Conservation (phyloP, 2,888 invertebrate genomes). For the Drosophila mayaguana region DNA sequence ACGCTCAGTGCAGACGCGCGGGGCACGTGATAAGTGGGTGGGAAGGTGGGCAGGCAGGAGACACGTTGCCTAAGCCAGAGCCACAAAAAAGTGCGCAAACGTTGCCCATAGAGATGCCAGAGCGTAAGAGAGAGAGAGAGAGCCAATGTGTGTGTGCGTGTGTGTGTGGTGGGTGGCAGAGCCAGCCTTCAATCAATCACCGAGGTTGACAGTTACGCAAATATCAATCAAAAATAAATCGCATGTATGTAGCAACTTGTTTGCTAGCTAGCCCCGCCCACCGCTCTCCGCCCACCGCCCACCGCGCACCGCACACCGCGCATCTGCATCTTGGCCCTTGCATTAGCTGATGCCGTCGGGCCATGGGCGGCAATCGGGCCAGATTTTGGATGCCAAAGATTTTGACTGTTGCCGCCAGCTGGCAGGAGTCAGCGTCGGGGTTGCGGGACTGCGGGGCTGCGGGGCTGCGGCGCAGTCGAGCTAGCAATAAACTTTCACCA, state of each 20-base stretch:
- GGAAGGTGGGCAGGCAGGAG: conserved; percentile 5
- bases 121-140: neutral
- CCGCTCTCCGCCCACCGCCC: no score
- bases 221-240: conserved; percentile 80
- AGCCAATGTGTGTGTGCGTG: neutral
- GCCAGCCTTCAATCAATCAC: conserved; percentile 77
- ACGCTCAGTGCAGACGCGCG: conserved; percentile 33
- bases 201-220: conserved; percentile 78
- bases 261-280: conserved; percentile 66
- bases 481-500: conserved; percentile 26
- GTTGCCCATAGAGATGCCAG: neutral
- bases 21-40: conserved; percentile 2
- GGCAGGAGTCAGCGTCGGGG: conserved; percentile 43
- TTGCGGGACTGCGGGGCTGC: neutral
- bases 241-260: conserved; percentile 74
- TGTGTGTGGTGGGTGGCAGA: neutral
- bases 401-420: conserved; percentile 15
- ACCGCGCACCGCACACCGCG: neutral
- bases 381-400: conserved; percentile 35
- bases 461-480: neutral
- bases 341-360: conserved; percentile 40
- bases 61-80: conserved; percentile 2
- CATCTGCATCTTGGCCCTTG: conserved; percentile 51
- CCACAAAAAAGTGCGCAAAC: conserved; percentile 24
- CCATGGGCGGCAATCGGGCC: conserved; percentile 6